Evolutionary conservation across 2,797 vertebrate genomes (phyloP).

Genomic region (Lacerta viridis): DNA sequence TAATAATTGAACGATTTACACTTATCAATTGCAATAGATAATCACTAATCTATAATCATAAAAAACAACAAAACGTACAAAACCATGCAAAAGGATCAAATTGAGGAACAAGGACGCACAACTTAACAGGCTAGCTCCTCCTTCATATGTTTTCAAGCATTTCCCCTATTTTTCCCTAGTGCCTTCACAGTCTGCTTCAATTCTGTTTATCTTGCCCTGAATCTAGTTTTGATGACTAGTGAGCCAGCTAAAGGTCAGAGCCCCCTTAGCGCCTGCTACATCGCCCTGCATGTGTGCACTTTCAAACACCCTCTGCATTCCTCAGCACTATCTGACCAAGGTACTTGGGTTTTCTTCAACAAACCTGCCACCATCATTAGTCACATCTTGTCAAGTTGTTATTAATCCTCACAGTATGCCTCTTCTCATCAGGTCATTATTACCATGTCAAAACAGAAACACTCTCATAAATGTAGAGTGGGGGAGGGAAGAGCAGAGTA

Average conservation of each 20-base stretch:
- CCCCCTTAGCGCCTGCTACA: neutral
- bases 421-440: constrained; percentile 47
- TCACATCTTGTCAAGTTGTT: constrained; percentile 52
- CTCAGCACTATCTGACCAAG: constrained; percentile 47
- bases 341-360: constrained; percentile 54
- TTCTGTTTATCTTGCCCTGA: neutral
- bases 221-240: neutral
- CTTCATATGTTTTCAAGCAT: neutral
- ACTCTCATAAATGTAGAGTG: fast-evolving
- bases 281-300: neutral
- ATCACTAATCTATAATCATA: too few relatives aligned
- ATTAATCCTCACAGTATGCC: constrained; percentile 44
- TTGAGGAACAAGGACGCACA: too few relatives aligned
- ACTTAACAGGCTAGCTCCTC: too few relatives aligned
- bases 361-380: constrained; percentile 60
- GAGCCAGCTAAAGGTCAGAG: neutral
- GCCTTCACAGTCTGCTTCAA: neutral
- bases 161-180: neutral
- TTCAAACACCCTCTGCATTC: constrained; percentile 17
- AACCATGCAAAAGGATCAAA: too few relatives aligned
- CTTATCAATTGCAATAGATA: too few relatives aligned
- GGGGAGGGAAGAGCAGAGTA: neutral
- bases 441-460: constrained; percentile 50
- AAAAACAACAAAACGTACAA: too few relatives aligned
- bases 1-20: too few relatives aligned